Conservation (phyloP, 2,888 invertebrate genomes). For the Lymantria monacha region DNA sequence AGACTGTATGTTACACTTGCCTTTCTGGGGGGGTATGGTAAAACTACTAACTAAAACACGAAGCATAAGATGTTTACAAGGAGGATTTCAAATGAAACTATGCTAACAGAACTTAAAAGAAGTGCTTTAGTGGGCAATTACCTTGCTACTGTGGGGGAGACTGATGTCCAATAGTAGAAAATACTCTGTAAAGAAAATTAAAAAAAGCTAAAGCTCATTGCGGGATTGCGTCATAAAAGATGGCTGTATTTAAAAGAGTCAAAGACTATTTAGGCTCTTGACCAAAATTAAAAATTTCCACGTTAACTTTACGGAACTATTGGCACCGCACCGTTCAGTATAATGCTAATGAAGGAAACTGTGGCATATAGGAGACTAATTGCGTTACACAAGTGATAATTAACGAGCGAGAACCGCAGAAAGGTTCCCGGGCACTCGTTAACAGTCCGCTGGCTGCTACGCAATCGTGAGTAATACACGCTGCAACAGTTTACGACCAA, state of each 20-base stretch:
- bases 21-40: no score
- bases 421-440: conserved; percentile 47
- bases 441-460: conserved; percentile 51
- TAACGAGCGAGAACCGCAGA: conserved; percentile 60
- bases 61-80: no score
- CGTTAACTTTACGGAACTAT: not conserved
- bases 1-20: no score
- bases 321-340: not conserved
- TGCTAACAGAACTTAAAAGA: no score
- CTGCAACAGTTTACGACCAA: conserved; percentile 50
- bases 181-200: no score
- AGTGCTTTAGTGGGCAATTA: no score
- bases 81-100: no score
- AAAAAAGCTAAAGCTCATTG: no score
- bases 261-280: not conserved
- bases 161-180: no score
- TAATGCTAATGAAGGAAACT: conserved; percentile 28
- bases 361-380: conserved; percentile 40
- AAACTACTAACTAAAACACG: no score
- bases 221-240: no score
- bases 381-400: conserved; percentile 59
- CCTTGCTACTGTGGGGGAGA: no score
- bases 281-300: not conserved
- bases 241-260: not conserved
- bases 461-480: conserved; percentile 51